These are phyloP conservation scores for Malthinus flaveolus DNA, from an alignment of 2,888 invertebrate species.

Conservation along the genomic window DNA sequence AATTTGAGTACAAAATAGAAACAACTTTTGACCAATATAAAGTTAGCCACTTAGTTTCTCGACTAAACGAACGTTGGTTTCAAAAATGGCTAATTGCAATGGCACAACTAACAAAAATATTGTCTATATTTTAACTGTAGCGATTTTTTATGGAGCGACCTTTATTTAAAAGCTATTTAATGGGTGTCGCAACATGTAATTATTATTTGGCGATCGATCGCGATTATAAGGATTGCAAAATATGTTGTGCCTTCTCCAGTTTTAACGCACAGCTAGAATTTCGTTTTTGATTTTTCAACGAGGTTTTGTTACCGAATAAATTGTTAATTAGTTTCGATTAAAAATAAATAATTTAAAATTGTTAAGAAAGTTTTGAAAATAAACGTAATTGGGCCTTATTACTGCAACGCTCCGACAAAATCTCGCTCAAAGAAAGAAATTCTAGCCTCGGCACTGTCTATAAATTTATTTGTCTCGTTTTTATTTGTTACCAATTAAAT, in stretches of 20 bases:
- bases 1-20: slow-evolving; percentile 35
- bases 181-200: slow-evolving; percentile 22
- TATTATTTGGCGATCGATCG: neutral
- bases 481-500: slow-evolving; percentile 34
- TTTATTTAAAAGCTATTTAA: slow-evolving; percentile 32
- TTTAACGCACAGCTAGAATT: slow-evolving; percentile 47
- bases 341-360: too few species aligned
- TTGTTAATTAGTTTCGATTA: neutral
- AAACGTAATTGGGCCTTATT: slow-evolving; percentile 11
- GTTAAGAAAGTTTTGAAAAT: neutral
- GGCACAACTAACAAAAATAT: slow-evolving; percentile 44
- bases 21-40: slow-evolving; percentile 27
- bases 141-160: slow-evolving; percentile 34
- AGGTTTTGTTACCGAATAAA: slow-evolving; percentile 15
- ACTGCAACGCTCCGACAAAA: neutral
- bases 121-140: slow-evolving; percentile 34
- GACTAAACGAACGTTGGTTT: slow-evolving; percentile 35
- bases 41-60: too few species aligned
- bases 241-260: slow-evolving; percentile 51
- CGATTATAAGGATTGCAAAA: slow-evolving; percentile 23
- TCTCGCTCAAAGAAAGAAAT: slow-evolving; percentile 7
- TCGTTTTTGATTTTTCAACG: slow-evolving; percentile 6
- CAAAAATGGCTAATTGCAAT: slow-evolving; percentile 44
- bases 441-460: slow-evolving; percentile 38
- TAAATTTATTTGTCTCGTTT: slow-evolving; percentile 41